Evolutionary conservation across 2,113 vertebrate species (phyloP).

Genomic region (Choloepus hoffmanni): DNA sequence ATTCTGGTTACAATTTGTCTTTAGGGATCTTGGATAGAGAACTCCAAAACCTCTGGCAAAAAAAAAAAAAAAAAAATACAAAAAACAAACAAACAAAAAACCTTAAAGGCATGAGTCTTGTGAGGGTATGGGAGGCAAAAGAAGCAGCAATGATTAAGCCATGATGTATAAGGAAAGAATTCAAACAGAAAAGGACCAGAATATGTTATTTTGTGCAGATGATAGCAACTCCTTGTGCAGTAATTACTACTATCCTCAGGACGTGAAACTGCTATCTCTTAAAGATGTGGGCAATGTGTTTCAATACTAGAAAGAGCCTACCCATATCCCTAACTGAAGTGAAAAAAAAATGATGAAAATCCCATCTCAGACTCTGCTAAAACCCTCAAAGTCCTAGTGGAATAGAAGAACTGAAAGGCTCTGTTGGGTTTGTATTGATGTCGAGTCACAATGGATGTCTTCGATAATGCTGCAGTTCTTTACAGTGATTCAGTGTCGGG

Average conservation of each 20-base stretch:
- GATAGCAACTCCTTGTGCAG: slow-evolving; percentile 45
- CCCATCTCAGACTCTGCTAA: slow-evolving; percentile 10
- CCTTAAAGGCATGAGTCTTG: neutral
- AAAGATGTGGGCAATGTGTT: neutral
- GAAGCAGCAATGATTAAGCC: slow-evolving; percentile 9
- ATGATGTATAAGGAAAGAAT: slow-evolving; percentile 58
- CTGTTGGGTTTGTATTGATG: slow-evolving; percentile 23
- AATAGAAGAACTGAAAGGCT: slow-evolving; percentile 31
- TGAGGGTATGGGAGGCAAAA: neutral
- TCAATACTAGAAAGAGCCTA: slow-evolving; percentile 17
- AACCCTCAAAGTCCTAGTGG: slow-evolving; percentile 50
- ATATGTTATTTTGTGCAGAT: slow-evolving; percentile 61
- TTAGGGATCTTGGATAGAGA: slow-evolving; percentile 14
- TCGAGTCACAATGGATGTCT: slow-evolving; percentile 48
- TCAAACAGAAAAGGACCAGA: slow-evolving; percentile 48
- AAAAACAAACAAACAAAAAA: neutral
- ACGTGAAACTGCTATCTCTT: neutral
- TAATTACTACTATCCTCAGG: slow-evolving; percentile 38
- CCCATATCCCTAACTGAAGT: neutral
- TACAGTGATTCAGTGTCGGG: slow-evolving; percentile 24
- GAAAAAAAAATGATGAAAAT: slow-evolving; percentile 40
- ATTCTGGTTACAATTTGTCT: slow-evolving; percentile 14
- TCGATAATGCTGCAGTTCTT: slow-evolving; percentile 30
- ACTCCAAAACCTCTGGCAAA: slow-evolving; percentile 12
- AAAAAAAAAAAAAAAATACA: neutral